Percentiles rank a stretch among this genome's conserved stretches.
These are phyloP conservation scores for Sebastes cheni DNA, from an alignment of 2,797 vertebrate genomes.

Conservation along the genomic window DNA sequence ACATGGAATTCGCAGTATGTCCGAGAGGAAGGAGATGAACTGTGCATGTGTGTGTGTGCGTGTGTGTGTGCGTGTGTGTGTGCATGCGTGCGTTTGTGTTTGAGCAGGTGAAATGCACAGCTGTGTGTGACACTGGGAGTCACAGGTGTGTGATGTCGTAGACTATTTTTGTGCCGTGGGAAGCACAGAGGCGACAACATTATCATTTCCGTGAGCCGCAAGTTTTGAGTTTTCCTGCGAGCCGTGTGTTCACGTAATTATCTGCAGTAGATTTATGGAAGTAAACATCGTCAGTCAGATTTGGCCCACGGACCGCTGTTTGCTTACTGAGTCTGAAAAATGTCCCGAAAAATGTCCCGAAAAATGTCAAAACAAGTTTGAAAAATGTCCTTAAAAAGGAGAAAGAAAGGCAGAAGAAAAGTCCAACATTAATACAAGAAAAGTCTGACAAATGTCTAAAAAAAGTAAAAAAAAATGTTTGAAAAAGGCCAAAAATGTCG, in stretches of 20 bases:
- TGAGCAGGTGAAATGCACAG: slow-evolving; percentile 26
- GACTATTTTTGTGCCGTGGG: neutral
- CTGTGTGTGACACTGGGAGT: slow-evolving; percentile 3
- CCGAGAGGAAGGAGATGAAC: slow-evolving; percentile 32
- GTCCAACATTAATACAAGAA: accelerated
- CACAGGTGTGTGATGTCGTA: slow-evolving; percentile 11
- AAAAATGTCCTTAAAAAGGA: too few relatives aligned
- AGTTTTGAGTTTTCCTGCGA: neutral
- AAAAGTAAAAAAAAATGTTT: too few relatives aligned
- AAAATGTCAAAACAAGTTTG: too few relatives aligned
- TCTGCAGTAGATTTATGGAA: neutral
- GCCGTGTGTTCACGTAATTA: neutral
- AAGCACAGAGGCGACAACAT: neutral
- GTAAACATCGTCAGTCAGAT: neutral
- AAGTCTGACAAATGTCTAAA: too few relatives aligned
- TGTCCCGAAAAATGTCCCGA: too few relatives aligned
- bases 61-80: neutral
- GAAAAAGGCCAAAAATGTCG: too few relatives aligned
- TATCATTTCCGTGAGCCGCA: neutral
- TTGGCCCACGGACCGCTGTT: too few relatives aligned
- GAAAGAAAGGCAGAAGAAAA: too few relatives aligned
- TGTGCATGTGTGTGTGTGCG: neutral
- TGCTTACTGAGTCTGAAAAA: too few relatives aligned
- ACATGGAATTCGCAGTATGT: slow-evolving; percentile 44
- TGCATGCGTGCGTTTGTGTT: neutral